A percentile compares a stretch with the other conserved stretches of the same genome.
Conservation (phyloP, 2,797 vertebrate species). For the Poecilia wingei region DNA sequence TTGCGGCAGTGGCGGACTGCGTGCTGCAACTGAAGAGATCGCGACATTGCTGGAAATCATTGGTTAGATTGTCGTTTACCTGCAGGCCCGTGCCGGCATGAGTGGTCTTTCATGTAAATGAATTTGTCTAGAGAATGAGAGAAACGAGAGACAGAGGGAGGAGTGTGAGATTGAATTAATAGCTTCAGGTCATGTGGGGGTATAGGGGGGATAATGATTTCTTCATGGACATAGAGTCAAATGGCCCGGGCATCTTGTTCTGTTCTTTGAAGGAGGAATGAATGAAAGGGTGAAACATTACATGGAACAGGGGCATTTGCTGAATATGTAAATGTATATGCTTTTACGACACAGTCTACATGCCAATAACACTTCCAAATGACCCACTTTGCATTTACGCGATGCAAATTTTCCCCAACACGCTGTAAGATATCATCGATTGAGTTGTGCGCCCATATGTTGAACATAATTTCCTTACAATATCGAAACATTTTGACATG, state of each 20-base stretch:
- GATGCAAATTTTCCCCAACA: constrained; percentile 73
- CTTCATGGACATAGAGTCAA: constrained; percentile 79
- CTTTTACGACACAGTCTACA: constrained; percentile 68
- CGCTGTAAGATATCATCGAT: constrained; percentile 67
- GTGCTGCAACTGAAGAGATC: constrained; percentile 54
- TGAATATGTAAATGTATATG: constrained; percentile 77
- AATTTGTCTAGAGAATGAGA: constrained; percentile 75
- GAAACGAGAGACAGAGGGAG: constrained; percentile 74
- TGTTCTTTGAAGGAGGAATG: constrained; percentile 46
- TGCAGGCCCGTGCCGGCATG: constrained; percentile 70
- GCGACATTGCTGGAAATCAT: constrained; percentile 76
- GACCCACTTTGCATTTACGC: constrained; percentile 82
- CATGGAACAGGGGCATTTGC: constrained; percentile 71
- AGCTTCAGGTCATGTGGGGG: constrained; percentile 73
- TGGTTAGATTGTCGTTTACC: constrained; percentile 76
- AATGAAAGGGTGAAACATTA: constrained; percentile 73
- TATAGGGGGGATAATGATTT: constrained; percentile 75
- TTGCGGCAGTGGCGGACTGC: constrained; percentile 57
- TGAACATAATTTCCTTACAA: constrained; percentile 67
- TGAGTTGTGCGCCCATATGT: constrained; percentile 68
- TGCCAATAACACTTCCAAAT: constrained; percentile 76
- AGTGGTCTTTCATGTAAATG: constrained; percentile 82
- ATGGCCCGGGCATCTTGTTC: constrained; percentile 68
- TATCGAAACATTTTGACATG: constrained; percentile 61
- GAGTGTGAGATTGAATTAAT: constrained; percentile 79